A percentile compares a stretch with the other conserved stretches of the same genome.
Conservation (phyloP, 2,113 vertebrate genomes). For the Azemiops feae region DNA sequence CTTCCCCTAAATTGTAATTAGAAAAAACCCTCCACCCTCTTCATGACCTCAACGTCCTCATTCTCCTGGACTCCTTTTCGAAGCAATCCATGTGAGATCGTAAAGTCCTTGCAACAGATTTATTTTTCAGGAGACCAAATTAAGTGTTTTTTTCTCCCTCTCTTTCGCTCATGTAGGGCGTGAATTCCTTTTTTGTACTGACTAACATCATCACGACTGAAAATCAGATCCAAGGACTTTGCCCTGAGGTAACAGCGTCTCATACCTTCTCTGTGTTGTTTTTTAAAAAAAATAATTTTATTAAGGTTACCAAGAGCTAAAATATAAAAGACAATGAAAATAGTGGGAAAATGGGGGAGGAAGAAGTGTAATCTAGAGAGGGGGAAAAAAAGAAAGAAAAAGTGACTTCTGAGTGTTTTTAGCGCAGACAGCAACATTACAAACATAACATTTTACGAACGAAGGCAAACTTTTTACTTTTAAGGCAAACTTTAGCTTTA, state of each 20-base stretch:
- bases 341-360: background rate
- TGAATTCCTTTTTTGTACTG: conserved; percentile 77
- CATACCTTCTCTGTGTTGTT: background rate
- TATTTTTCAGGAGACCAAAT: background rate
- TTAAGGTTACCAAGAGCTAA: background rate
- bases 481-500: background rate
- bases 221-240: conserved; percentile 70
- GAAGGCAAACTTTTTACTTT: background rate
- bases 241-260: conserved; percentile 72
- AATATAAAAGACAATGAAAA: background rate
- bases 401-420: background rate
- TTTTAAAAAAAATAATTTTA: background rate
- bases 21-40: background rate
- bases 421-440: background rate
- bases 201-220: conserved; percentile 75
- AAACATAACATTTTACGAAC: background rate
- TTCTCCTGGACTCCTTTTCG: background rate
- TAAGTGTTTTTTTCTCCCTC: background rate
- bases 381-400: rapidly evolving
- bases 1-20: background rate
- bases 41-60: rapidly evolving
- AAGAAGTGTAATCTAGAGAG: background rate
- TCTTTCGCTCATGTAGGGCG: conserved; percentile 51
- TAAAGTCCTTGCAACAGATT: background rate
- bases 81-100: background rate